A percentile compares a stretch with the other conserved stretches of the same genome.
These are phyloP conservation scores for Microctenopoma lineatum DNA, from an alignment of 2,797 vertebrate genomes.

Conservation along the genomic window DNA sequence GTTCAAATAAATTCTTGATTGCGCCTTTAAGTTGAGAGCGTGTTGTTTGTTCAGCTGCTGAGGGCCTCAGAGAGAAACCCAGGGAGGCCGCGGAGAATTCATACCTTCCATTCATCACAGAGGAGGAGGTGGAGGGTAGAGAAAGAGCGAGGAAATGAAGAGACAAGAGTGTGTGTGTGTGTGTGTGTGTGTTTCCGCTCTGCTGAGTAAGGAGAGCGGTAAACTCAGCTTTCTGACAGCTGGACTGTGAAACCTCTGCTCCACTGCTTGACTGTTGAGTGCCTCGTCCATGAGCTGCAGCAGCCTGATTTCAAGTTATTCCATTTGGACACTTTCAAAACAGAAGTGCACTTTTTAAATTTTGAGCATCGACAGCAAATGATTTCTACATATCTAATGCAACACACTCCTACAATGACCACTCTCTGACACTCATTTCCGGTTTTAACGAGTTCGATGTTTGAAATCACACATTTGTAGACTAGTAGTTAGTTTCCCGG, in stretches of 20 bases:
- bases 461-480: neutral
- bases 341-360: neutral
- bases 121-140: constrained; percentile 53
- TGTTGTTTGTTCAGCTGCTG: constrained; percentile 87
- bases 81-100: constrained; percentile 83
- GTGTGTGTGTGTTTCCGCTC: constrained; percentile 51
- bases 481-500: constrained; percentile 2
- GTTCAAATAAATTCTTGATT: constrained; percentile 79
- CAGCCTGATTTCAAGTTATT: neutral
- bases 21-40: constrained; percentile 74
- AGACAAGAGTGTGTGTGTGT: constrained; percentile 67
- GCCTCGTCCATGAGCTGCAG: constrained; percentile 43
- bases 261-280: constrained; percentile 56
- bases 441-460: neutral
- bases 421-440: neutral
- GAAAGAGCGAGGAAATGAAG: constrained; percentile 77
- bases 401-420: neutral
- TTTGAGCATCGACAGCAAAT: neutral
- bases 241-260: constrained; percentile 70
- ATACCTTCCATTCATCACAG: constrained; percentile 85
- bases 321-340: neutral
- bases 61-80: constrained; percentile 80
- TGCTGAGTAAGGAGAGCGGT: constrained; percentile 78
- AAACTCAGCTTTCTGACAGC: constrained; percentile 75
- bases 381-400: neutral